Base-by-base conservation (phyloP, 2,113 vertebrate genomes). In the Varanus salvator region DNA sequence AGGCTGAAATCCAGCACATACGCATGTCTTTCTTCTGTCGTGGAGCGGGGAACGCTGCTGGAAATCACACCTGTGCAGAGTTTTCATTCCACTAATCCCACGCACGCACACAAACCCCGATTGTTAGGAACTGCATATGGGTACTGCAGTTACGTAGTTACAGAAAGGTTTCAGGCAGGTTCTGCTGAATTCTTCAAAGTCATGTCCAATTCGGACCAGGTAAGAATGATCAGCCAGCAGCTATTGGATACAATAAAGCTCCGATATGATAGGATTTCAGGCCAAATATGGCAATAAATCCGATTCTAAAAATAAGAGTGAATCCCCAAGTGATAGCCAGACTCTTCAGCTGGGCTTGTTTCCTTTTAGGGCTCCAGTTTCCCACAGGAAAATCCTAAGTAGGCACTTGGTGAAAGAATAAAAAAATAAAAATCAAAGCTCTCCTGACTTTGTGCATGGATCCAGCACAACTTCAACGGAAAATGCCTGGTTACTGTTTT, bases 241-340 rank as follows among this genome's bases (percentile, higher is more conserved):
- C 90, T 82, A 80, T 92, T 90, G 93, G 96, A 95, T 95, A 95
- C 95, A 96, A 97, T 94, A 93, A 90, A 86, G 91, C 93, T 93
- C 91, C 44, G 91, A 92, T 95, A 95, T 95, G 92, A 94, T 93
- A 97, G 95, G 94, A 87, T 95, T 96, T 93, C 94, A 93, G 94
- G 93, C 98, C 98, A 98, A 98, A 98, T 98, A 98, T 97, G 98
- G 98, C 97, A 95, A 97, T 97, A 97, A 95, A 94, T 96, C 94
- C 95, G 94, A 95, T 95, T 96, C 97, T 97, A 97, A 97, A 97
- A 97, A 97, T 98, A 97, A 95, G 94, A 94, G 94, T 92, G 94
- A 96, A 95, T 97, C 97, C 98, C 98, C 95, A 85, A 93, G 95
- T 97, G 97, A 97, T 95, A 95, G 93, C 85, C 94, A 96, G 97